Base-by-base conservation (phyloP, 2,797 vertebrate species). In the Melanotaenia parkinsoni region DNA sequence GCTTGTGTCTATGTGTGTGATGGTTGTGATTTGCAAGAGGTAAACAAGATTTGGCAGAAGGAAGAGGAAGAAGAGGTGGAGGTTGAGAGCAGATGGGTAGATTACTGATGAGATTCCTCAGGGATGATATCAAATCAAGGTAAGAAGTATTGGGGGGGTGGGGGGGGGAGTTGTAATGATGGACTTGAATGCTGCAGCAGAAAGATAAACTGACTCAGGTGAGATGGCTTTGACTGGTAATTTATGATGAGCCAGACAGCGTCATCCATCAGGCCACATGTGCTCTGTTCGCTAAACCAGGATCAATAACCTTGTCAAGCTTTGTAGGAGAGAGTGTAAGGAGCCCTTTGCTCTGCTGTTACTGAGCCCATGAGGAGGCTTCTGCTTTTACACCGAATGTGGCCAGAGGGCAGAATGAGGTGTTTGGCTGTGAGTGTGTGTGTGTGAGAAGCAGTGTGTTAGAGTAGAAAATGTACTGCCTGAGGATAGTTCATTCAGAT, bases 251-350 rank as follows among this genome's bases (percentile, higher is more conserved):
- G 68, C 82, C 58, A 58, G 66, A 32, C 3, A 0, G 24, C 18
- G 24, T 74, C 77, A 76, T 78, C 70, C 59, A 61, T 82, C 77
- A 78, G 81, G 40, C 70, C 77, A 71, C 75, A 69, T 72, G 79
- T 53, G 32, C 20, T 68, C 64, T 69, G 67, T 78, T 81, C 76
- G 58, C 75, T 63, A 77, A 86, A 80, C 62, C 11, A 50, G 38
- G 80, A 89, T 88, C 85, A 71, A 87, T 85, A 86, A 80, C 61
- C 63, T 58, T 70, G 77, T 80, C 71, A 32, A 11, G 73, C 66
- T 72, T 65, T 63, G 70, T 53, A 84, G 76, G 76, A 77, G 70
- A 56, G 47, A 35, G 74, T 68, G 68, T 72, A 77, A 88, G 77
- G 62, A 70, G 70, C 54, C 60, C 3, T 24, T 72, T 65, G 81